Base-by-base conservation (phyloP, 2,797 vertebrate genomes). In the Danionella dracula region DNA sequence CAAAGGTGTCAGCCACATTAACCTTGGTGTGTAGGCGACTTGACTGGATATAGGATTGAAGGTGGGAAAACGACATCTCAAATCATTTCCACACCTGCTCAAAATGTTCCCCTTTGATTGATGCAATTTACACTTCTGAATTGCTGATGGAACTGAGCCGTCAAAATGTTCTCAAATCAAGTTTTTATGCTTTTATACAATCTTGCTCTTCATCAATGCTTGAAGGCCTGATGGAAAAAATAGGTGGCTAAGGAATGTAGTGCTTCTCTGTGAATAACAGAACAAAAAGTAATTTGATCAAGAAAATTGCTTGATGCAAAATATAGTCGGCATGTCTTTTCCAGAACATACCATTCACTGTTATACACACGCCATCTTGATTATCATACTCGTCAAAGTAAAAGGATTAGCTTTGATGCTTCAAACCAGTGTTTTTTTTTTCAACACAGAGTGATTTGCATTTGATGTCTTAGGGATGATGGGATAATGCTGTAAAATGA, bases 181-280 rank as follows among this genome's bases (percentile, higher is more conserved):
- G 78, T 78, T 76, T 79, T 78, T 70, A 21, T 62, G 51, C 31
- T 27, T 35, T 35, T 57, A 70, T 64, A 15, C 50, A 76, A 77
- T 59, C 67, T 74, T 77, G 19, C 23, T 27, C 23, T 27, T 27
- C 23, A 27, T 3, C 23, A 6, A 27, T 6, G 23, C 3, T 27
- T 27, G 23, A 27, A 27, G 23, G 23, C 23, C 23, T 27, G 23
- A 27, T 27, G 23, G 6, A 27, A 19, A 31, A 48, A 55, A 60
- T 27, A 34, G 32, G 17, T 21, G 50, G 9, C 8, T 27, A 27
- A 3, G 3, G 23, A 27, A 27, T 27, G 3, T 27, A 3, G 6
- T 6, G 55, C 27, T 55, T 57, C 17, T 46, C n/a, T 16, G 59
- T 63, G 32, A 66, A 74, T 51, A 66, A 44, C 48, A 46, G 19